phyloP scores from a whole-genome alignment of 2,888 invertebrate species.

The Leptinotarsa rubiginosa region DNA sequence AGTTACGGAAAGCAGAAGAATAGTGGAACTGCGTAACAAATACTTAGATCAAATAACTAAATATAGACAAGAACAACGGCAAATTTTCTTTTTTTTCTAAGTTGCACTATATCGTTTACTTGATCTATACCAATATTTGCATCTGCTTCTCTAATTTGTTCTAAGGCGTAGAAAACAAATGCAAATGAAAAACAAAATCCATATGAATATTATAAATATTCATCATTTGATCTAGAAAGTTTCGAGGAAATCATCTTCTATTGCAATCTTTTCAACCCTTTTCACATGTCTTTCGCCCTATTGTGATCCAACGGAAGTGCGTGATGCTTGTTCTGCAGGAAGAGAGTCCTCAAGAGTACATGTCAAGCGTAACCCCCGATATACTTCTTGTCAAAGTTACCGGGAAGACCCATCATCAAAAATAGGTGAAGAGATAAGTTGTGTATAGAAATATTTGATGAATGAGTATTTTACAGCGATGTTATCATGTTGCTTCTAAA shows the following conservation, averaged over 20 bases:
- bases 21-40: too few species aligned
- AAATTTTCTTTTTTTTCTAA: too few species aligned
- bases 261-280: slow-evolving; percentile 19
- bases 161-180: too few species aligned
- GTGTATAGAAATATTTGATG: background rate
- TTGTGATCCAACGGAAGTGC: slow-evolving; percentile 47
- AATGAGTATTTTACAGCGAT: too few species aligned
- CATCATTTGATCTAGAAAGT: slow-evolving; percentile 23
- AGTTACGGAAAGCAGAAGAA: too few species aligned
- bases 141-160: too few species aligned
- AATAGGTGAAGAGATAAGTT: background rate
- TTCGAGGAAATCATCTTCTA: slow-evolving; percentile 14
- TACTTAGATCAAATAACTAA: too few species aligned
- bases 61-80: too few species aligned
- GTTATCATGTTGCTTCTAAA: background rate
- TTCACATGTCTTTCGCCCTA: slow-evolving; percentile 20
- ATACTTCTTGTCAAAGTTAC: slow-evolving; percentile 16
- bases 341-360: slow-evolving; percentile 48
- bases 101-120: too few species aligned
- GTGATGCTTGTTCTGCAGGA: slow-evolving; percentile 48
- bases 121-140: too few species aligned
- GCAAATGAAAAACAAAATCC: too few species aligned
- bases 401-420: slow-evolving; percentile 8
- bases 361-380: slow-evolving; percentile 50
- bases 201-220: background rate